A percentile compares a stretch with the other conserved stretches of the same genome.
Conservation (phyloP, 2,797 vertebrate species). For the Pangasius mekongensis region DNA sequence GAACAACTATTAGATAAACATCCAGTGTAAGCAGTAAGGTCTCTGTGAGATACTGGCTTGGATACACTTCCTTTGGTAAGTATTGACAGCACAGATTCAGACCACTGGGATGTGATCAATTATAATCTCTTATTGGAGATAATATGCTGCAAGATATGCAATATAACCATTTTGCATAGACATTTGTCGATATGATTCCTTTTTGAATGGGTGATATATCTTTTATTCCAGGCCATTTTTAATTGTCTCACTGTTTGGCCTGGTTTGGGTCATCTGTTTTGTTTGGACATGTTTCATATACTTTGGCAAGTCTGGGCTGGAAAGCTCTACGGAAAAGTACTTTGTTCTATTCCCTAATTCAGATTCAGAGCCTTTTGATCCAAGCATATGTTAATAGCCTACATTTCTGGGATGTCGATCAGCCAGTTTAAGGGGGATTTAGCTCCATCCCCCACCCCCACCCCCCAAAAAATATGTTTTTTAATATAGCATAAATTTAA, state of each 20-base stretch:
- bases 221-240: constrained; percentile 20
- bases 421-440: background rate
- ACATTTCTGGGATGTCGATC: background rate
- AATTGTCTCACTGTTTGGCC: constrained; percentile 30
- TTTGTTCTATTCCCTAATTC: constrained; percentile 23
- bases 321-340: constrained; percentile 28
- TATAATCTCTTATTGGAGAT: background rate
- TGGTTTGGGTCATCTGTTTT: constrained; percentile 36
- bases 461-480: no score
- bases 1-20: background rate
- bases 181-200: background rate
- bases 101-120: background rate
- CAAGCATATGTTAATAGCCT: constrained; percentile 34
- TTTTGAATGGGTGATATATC: constrained; percentile 5
- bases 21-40: background rate
- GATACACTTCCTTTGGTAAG: background rate
- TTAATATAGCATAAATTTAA: background rate
- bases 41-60: background rate
- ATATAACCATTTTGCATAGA: constrained; percentile 7
- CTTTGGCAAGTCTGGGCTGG: constrained; percentile 29
- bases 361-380: constrained; percentile 31
- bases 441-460: no score
- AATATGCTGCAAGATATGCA: background rate
- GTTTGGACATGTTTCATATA: constrained; percentile 38
- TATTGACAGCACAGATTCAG: background rate